Conservation (phyloP, 92 coral and sea anemone genomes). For the Paramuricea clavata region DNA sequence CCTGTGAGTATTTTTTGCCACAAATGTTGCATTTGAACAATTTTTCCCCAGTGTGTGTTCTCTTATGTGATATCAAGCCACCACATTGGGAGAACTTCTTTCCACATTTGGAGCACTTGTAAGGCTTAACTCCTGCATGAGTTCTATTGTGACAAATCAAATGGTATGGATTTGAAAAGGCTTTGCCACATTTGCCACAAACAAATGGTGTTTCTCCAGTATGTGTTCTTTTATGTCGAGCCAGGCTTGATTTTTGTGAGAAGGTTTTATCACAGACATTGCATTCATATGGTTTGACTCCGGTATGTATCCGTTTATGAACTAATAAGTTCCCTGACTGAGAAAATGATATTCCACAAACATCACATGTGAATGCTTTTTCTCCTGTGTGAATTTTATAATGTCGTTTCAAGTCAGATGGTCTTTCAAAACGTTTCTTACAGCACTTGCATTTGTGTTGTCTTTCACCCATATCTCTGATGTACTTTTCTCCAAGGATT, state of each 20-base stretch:
- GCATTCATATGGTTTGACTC: not conserved
- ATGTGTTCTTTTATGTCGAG: not conserved
- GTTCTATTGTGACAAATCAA: conserved; percentile 77
- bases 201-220: not conserved
- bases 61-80: not conserved
- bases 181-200: not conserved
- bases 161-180: not conserved
- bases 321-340: not conserved
- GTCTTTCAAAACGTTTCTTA: not conserved
- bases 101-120: conserved; percentile 83
- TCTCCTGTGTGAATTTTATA: not conserved
- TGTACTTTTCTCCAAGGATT: no score
- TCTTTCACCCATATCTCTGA: not conserved
- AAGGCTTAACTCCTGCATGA: conserved; percentile 93
- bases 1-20: not conserved
- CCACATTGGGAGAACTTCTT: conserved; percentile 34
- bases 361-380: not conserved
- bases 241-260: not conserved
- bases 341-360: not conserved
- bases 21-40: not conserved
- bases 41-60: not conserved
- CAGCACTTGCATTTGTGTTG: not conserved
- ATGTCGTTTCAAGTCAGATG: not conserved
- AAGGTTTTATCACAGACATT: not conserved
- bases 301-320: not conserved